Percentiles rank a stretch among this genome's conserved stretches.
These are phyloP conservation scores for Camponotus pennsylvanicus DNA, from an alignment of 1,140 invertebrate species.

Conservation along the genomic window DNA sequence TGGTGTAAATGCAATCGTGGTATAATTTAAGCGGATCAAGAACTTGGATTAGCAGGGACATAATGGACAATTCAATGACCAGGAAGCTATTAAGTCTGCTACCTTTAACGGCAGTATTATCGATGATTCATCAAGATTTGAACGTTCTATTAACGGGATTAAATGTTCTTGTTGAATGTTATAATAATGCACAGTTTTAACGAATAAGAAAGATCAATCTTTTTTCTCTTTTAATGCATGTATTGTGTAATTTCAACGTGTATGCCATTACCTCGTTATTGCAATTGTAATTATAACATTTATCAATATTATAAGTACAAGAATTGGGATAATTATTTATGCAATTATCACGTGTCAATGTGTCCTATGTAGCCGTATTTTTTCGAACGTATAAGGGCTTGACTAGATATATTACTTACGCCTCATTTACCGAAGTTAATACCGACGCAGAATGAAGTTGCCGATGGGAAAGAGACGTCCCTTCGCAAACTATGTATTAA, in stretches of 20 bases:
- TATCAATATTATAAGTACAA: neutral
- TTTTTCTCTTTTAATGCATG: neutral
- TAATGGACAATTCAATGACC: slow-evolving; percentile 58
- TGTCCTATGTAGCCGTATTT: neutral
- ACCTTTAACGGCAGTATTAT: neutral
- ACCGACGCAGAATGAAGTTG: slow-evolving; percentile 39
- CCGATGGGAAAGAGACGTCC: slow-evolving; percentile 52
- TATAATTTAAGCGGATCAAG: slow-evolving; percentile 63
- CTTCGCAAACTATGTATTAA: slow-evolving; percentile 65
- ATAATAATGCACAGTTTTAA: neutral
- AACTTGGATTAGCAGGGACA: slow-evolving; percentile 55
- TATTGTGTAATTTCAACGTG: neutral
- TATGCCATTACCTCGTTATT: too few species aligned
- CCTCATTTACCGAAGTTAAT: slow-evolving; percentile 38
- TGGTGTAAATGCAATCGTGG: slow-evolving; percentile 54
- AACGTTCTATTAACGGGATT: neutral
- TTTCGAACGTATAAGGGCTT: neutral
- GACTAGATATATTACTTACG: neutral
- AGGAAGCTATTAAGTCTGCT: slow-evolving; percentile 47
- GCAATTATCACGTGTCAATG: neutral
- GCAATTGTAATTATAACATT: neutral
- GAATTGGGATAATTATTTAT: neutral
- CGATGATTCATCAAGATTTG: slow-evolving; percentile 24
- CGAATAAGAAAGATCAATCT: neutral
- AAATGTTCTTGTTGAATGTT: neutral